These are phyloP conservation scores for Craseonycteris thonglongyai DNA, from an alignment of 2,113 vertebrate species.

Conservation along the genomic window DNA sequence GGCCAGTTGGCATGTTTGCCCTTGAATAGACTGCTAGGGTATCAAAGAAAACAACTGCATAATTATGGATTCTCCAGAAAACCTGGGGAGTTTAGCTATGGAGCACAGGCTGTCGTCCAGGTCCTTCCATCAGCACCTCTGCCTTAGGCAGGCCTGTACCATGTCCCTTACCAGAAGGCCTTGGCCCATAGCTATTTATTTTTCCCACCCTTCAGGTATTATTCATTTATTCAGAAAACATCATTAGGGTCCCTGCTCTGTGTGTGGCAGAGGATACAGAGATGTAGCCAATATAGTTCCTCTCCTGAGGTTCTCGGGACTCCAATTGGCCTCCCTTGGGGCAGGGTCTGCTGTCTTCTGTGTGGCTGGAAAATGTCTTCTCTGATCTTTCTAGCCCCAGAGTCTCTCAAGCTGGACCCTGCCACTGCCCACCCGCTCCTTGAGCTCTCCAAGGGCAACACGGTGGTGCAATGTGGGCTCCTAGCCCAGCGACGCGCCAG, in stretches of 20 bases:
- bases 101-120: background rate
- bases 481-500: conserved; percentile 77
- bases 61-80: background rate
- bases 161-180: background rate
- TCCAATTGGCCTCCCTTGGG: background rate
- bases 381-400: conserved; percentile 73
- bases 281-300: background rate
- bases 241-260: background rate
- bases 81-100: background rate
- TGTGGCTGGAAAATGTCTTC: background rate
- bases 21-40: too few relatives aligned
- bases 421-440: conserved; percentile 85
- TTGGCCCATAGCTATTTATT: background rate
- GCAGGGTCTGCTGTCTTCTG: background rate
- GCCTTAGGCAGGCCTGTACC: background rate
- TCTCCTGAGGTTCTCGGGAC: background rate
- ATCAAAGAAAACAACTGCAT: background rate
- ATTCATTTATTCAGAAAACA: background rate
- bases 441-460: conserved; percentile 82
- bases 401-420: conserved; percentile 83
- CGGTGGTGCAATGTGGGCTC: conserved; percentile 78
- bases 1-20: background rate
- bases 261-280: background rate
- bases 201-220: background rate
- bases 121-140: background rate